Conservation (phyloP, 1,140 invertebrate genomes). For the Zaprionus tsacasi region DNA sequence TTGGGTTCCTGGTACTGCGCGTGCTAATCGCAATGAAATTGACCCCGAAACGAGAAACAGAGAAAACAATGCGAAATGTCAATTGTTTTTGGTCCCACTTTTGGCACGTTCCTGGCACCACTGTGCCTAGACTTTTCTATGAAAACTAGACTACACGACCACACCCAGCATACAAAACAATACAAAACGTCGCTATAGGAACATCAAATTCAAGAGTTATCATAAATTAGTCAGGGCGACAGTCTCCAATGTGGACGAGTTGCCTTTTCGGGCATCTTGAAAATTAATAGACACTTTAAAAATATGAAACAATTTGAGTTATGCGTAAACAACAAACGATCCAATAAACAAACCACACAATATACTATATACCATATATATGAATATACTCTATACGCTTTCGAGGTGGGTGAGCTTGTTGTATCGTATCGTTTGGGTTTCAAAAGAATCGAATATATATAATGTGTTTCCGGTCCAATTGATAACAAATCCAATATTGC, state of each 20-base stretch:
- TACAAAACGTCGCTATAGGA: conserved; percentile 27
- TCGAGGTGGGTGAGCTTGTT: neutral
- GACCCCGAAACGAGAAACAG: neutral
- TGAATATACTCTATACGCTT: neutral
- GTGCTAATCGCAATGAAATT: conserved; percentile 43
- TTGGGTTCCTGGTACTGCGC: conserved; percentile 39
- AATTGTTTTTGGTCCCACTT: conserved; percentile 24
- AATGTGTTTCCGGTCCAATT: neutral
- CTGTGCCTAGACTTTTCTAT: neutral
- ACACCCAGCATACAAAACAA: conserved; percentile 57
- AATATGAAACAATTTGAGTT: conserved; percentile 44
- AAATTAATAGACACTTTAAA: conserved; percentile 72
- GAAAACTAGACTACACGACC: conserved; percentile 26
- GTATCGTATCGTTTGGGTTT: neutral
- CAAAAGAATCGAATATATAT: neutral
- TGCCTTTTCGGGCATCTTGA: conserved; percentile 45
- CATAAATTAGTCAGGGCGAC: conserved; percentile 69
- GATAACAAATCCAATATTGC: conserved; percentile 1
- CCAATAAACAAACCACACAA: conserved; percentile 8
- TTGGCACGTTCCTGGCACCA: conserved; percentile 47
- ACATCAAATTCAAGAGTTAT: conserved; percentile 49
- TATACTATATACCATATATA: neutral
- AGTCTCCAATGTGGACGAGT: conserved; percentile 47
- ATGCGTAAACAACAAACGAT: conserved; percentile 32
- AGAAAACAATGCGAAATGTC: conserved; percentile 12